Percentiles rank a stretch among this genome's conserved stretches.
phyloP scores from a whole-genome alignment of 2,888 invertebrate species.

The Abrostola triplasia region DNA sequence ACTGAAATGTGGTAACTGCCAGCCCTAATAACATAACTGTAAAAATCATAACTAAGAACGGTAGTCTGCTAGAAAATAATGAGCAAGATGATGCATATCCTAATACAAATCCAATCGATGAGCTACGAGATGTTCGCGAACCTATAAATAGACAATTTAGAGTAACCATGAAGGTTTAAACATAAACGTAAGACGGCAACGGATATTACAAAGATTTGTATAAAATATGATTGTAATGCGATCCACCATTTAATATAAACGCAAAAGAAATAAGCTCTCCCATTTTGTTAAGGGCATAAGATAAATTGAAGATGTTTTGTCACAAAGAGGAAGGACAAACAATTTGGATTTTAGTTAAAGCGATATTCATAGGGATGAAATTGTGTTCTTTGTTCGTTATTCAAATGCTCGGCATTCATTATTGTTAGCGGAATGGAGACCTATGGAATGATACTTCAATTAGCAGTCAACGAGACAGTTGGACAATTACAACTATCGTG shows the following conservation, averaged over 20 bases:
- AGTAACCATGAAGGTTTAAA: slow-evolving; percentile 39
- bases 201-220: slow-evolving; percentile 50
- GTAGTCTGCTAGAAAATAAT: background rate
- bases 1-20: no score
- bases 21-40: no score
- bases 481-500: background rate
- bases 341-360: slow-evolving; percentile 41
- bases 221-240: slow-evolving; percentile 47
- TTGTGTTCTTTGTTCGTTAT: slow-evolving; percentile 20
- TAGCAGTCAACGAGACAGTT: slow-evolving; percentile 18
- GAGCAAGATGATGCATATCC: background rate
- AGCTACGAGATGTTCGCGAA: slow-evolving; percentile 10
- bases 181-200: slow-evolving; percentile 21
- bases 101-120: slow-evolving; percentile 25
- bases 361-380: slow-evolving; percentile 35
- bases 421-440: slow-evolving; percentile 39
- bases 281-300: slow-evolving; percentile 36
- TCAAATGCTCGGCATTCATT: slow-evolving; percentile 29
- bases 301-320: slow-evolving; percentile 45
- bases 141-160: slow-evolving; percentile 49
- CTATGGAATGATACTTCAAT: slow-evolving; percentile 48
- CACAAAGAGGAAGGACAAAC: slow-evolving; percentile 50
- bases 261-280: slow-evolving; percentile 41
- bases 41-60: background rate
- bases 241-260: slow-evolving; percentile 43